phyloP scores from a whole-genome alignment of 2,113 vertebrate species.

The Otus sunia region DNA sequence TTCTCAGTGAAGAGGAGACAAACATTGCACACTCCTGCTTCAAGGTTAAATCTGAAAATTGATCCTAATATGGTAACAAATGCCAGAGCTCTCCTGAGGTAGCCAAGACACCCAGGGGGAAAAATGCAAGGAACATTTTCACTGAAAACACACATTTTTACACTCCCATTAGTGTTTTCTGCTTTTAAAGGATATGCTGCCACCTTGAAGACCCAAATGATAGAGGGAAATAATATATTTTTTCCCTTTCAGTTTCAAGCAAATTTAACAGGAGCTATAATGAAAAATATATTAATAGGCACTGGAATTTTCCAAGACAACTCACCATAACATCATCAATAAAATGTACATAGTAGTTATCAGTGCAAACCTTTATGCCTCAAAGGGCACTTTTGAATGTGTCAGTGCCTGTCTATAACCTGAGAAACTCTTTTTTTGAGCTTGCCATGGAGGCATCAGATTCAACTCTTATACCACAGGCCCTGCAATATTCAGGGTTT shows the following conservation, averaged over 20 bases:
- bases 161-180: not conserved
- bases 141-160: not conserved
- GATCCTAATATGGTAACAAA: not conserved
- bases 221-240: not conserved
- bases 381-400: not conserved
- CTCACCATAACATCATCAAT: not conserved
- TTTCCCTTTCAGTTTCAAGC: not conserved
- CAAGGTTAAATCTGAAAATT: not conserved
- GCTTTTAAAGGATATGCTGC: not conserved
- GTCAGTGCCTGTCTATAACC: not conserved
- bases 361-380: not conserved
- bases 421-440: not conserved
- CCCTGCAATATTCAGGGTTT: not conserved
- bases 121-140: not conserved
- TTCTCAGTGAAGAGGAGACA: not conserved
- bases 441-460: not conserved
- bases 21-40: not conserved
- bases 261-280: not conserved
- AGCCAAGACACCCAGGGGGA: fast-evolving
- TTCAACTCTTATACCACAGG: not conserved
- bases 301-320: not conserved
- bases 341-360: not conserved
- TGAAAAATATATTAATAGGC: not conserved
- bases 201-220: not conserved
- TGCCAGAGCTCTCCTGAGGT: not conserved